Percentiles rank a stretch among this genome's conserved stretches.
phyloP scores from a whole-genome alignment of 2,113 vertebrate genomes.

The Corapipo altera region DNA sequence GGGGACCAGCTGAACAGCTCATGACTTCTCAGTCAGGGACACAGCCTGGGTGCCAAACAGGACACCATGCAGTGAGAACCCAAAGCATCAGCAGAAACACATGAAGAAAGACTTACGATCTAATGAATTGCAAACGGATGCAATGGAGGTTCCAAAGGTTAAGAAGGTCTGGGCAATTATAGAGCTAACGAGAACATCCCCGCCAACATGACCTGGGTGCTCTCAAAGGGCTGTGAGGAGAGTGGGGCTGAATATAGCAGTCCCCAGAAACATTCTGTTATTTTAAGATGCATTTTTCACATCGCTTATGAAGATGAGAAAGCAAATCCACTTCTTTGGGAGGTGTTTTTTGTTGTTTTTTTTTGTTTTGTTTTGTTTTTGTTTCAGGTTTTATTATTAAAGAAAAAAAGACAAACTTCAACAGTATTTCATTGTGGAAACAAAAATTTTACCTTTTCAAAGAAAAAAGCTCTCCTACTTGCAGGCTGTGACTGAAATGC shows the following conservation, averaged over 20 bases:
- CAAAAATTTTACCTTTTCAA: not conserved
- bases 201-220: rapidly evolving
- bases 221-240: not conserved
- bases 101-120: not conserved
- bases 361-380: not conserved
- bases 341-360: not conserved
- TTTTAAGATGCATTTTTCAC: not conserved
- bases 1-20: not conserved
- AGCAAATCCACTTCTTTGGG: not conserved
- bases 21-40: not conserved
- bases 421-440: not conserved
- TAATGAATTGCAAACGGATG: not conserved
- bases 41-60: not conserved
- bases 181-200: not conserved
- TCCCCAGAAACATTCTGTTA: not conserved
- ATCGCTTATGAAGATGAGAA: not conserved
- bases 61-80: not conserved
- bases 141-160: not conserved
- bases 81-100: not conserved
- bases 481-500: not conserved
- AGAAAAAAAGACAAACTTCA: not conserved
- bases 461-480: not conserved
- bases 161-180: not conserved
- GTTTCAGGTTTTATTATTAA: not conserved
- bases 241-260: not conserved